Conservation (phyloP, 2,888 invertebrate genomes). For the Epirrita christyi region DNA sequence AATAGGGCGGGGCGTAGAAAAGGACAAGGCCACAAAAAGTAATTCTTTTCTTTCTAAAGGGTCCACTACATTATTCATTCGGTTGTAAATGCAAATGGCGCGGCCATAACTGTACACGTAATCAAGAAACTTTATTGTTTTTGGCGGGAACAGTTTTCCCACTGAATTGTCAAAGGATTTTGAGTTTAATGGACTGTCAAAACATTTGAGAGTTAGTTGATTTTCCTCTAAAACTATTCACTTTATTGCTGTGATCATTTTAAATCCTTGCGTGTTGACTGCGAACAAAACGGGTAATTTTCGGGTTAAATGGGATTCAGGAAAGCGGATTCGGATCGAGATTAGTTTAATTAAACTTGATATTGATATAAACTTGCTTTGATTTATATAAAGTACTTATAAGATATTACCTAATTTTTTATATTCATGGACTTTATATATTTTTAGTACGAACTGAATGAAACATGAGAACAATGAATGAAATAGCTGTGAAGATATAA, state of each 20-base stretch:
- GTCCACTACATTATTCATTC: conserved; percentile 64
- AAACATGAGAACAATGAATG: too few relatives aligned
- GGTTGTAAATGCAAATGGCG: conserved; percentile 60
- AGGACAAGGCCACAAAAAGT: conserved; percentile 33
- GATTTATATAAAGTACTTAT: too few relatives aligned
- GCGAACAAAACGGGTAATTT: not conserved
- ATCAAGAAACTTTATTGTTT: conserved; percentile 59
- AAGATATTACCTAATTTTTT: too few relatives aligned
- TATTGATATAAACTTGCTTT: too few relatives aligned
- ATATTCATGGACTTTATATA: too few relatives aligned
- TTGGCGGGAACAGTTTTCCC: conserved; percentile 34
- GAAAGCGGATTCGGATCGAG: too few relatives aligned
- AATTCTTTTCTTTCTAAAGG: conserved; percentile 38
- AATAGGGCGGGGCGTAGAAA: conserved; percentile 36
- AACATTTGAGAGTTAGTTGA: conserved; percentile 23
- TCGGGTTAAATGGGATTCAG: not conserved
- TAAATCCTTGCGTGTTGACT: not conserved
- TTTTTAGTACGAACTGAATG: too few relatives aligned
- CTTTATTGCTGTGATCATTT: not conserved
- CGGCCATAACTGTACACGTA: conserved; percentile 55
- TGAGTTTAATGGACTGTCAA: conserved; percentile 24
- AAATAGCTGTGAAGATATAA: too few relatives aligned
- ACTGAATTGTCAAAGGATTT: conserved; percentile 26
- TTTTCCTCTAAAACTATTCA: conserved; percentile 8
- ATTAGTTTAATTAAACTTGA: too few relatives aligned